Evolutionary conservation across 1,140 invertebrate species (phyloP), one percentile per base, ranked within the genome.

Genomic region (Drosophila lacteicornis): DNA sequence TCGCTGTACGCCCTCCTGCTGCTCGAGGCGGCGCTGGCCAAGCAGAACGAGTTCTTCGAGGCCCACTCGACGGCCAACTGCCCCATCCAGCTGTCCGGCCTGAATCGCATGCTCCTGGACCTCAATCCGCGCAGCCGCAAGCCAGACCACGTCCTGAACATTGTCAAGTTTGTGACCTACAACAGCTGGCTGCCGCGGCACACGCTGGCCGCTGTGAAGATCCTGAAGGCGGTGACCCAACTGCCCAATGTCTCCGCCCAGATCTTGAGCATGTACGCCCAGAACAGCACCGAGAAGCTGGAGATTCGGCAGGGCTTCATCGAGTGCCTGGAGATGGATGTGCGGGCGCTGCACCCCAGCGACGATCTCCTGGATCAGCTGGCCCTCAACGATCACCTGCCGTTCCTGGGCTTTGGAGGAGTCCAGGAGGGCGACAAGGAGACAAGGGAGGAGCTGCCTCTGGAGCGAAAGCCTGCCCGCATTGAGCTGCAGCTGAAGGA

Each of bases 91-190:
- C 93, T 97, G 0, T 95, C 96, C 0, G 95, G 96, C 5, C 92
- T 98, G 4, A 97, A 96, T 55, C 96, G 97, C 75, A 94, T 99
- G 9, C 93, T 99, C 1, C 92, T 98, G n/a, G 96, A 96, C 62
- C 94, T 97, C 13, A 98, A 98, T 94, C 95, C 96, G 12, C 93
- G 96, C 12, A 96, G 94, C 5, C 95, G 95, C 4, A 95, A 95
- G 82, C 96, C 97, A 1, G 97, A 98, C 91, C 95, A 97, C 83
- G 95, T 97, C 75, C 93, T 97, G 12, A 97, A 97, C 75, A 95
- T 97, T 43, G 94, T 96, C 0, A 97, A 96, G 93, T 97, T 95
- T 86, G 94, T 97, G 0, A 95, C 94, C 0, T 97, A 96, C 82
- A 96, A 96, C 74, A 94, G 93, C 9, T 95, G 95, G 93, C 80